Conservation (phyloP, 2,113 vertebrate species). For the Dipodomys merriami region DNA sequence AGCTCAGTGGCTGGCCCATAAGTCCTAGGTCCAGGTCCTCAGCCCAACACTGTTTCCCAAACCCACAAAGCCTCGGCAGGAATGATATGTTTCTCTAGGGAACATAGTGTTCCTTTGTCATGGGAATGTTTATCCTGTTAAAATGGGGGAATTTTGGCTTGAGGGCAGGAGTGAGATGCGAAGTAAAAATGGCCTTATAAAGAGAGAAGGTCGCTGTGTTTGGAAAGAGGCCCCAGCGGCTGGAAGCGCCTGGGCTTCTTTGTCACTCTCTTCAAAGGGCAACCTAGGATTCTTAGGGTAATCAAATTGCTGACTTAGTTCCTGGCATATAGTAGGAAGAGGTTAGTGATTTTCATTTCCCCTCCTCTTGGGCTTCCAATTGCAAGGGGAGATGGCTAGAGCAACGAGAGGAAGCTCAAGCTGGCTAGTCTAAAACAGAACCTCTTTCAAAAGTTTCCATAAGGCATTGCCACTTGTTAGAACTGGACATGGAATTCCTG, state of each 20-base stretch:
- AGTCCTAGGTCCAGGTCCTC: neutral
- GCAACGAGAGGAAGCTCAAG: conserved; percentile 80
- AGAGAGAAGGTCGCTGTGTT: conserved; percentile 30
- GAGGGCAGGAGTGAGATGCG: neutral
- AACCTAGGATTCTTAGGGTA: neutral
- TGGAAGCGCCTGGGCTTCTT: neutral
- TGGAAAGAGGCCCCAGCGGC: neutral
- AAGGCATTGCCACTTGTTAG: conserved; percentile 81
- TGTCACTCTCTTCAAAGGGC: neutral
- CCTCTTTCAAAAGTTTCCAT: conserved; percentile 84
- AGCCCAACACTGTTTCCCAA: conserved; percentile 41
- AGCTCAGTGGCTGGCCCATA: neutral
- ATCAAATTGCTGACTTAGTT: conserved; percentile 49
- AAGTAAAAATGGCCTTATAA: conserved; percentile 43
- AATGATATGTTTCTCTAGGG: conserved; percentile 30
- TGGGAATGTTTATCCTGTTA: conserved; percentile 72
- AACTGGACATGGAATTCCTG: conserved; percentile 82
- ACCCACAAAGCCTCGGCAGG: neutral
- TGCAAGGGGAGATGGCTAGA: conserved; percentile 76
- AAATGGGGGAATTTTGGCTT: conserved; percentile 65
- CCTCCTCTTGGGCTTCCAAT: neutral
- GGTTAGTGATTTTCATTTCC: conserved; percentile 50
- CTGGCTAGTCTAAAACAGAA: conserved; percentile 77
- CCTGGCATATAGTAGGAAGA: conserved; percentile 23
- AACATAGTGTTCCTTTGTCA: conserved; percentile 53